Conservation (phyloP, 2,888 invertebrate genomes). For the Drosophila bunnanda region DNA sequence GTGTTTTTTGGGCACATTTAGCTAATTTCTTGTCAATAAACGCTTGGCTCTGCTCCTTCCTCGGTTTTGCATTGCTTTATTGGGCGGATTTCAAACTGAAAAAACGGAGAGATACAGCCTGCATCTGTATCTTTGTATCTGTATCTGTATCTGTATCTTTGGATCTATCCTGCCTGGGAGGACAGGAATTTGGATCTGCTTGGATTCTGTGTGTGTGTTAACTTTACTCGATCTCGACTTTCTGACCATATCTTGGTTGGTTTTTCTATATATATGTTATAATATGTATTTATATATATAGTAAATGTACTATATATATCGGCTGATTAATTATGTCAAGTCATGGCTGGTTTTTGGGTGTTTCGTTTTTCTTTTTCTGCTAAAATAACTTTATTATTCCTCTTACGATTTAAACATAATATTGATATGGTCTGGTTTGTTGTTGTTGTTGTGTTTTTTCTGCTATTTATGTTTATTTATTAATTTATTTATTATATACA, state of each 20-base stretch:
- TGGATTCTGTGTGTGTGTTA: conserved; percentile 39
- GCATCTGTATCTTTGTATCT: conserved; percentile 14
- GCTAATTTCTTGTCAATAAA: conserved; percentile 34
- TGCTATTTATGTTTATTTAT: conserved; percentile 18
- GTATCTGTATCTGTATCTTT: conserved; percentile 9
- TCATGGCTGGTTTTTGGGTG: conserved; percentile 10
- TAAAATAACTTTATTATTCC: conserved; percentile 27
- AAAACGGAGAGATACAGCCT: conserved; percentile 61
- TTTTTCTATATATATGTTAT: conserved; percentile 21
- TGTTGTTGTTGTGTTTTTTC: conserved; percentile 51
- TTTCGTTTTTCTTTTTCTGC: conserved; percentile 6
- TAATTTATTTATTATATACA: conserved; percentile 33
- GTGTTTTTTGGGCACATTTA: conserved; percentile 58
- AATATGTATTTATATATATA: conserved; percentile 20
- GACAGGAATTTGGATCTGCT: conserved; percentile 31
- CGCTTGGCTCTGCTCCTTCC: conserved; percentile 14
- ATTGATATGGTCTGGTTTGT: conserved; percentile 66
- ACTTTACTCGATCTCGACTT: conserved; percentile 25
- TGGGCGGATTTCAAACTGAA: conserved; percentile 78
- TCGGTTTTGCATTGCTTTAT: conserved; percentile 38
- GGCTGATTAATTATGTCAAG: conserved; percentile 39
- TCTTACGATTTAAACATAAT: conserved; percentile 52
- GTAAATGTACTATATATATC: conserved; percentile 19
- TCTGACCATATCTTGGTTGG: conserved; percentile 3
- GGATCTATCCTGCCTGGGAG: conserved; percentile 12